phyloP scores from a whole-genome alignment of 1,140 invertebrate species.

The Anastatus disparis region DNA sequence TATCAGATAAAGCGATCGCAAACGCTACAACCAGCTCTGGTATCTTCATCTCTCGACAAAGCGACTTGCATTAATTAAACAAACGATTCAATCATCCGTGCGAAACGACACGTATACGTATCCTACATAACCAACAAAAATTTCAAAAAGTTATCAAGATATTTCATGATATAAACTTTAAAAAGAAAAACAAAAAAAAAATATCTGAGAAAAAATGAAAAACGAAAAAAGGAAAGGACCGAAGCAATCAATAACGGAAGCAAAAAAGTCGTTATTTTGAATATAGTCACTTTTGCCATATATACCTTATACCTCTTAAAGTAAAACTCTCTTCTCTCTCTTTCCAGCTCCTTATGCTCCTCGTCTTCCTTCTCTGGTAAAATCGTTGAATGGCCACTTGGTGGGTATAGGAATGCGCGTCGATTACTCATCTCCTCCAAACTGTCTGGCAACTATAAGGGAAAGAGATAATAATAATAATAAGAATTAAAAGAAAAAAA shows the following conservation, averaged over 20 bases:
- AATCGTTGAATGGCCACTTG: slow-evolving; percentile 26
- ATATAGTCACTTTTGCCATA: neutral
- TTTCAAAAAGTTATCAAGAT: too few species aligned
- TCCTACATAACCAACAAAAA: neutral
- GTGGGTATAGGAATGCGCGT: slow-evolving; percentile 31
- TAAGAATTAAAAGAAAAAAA: neutral
- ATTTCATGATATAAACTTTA: too few species aligned
- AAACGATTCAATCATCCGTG: slow-evolving; percentile 3
- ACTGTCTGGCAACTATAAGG: slow-evolving; percentile 6
- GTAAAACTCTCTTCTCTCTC: too few species aligned
- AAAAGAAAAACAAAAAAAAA: neutral
- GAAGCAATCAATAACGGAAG: slow-evolving; percentile 24
- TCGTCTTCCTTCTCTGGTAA: too few species aligned
- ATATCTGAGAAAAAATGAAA: neutral
- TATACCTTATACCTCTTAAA: slow-evolving; percentile 18
- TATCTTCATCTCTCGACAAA: too few species aligned
- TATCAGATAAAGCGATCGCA: too few species aligned
- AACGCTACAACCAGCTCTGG: too few species aligned
- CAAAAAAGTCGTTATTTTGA: slow-evolving; percentile 19
- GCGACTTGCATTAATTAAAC: neutral
- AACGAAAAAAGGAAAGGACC: neutral
- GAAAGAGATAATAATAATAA: slow-evolving; percentile 10
- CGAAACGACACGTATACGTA: neutral
- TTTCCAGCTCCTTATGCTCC: too few species aligned
- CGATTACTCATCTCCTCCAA: slow-evolving; percentile 37